Conservation (phyloP, 2,888 invertebrate species). For the Petrolisthes manimaculis region DNA sequence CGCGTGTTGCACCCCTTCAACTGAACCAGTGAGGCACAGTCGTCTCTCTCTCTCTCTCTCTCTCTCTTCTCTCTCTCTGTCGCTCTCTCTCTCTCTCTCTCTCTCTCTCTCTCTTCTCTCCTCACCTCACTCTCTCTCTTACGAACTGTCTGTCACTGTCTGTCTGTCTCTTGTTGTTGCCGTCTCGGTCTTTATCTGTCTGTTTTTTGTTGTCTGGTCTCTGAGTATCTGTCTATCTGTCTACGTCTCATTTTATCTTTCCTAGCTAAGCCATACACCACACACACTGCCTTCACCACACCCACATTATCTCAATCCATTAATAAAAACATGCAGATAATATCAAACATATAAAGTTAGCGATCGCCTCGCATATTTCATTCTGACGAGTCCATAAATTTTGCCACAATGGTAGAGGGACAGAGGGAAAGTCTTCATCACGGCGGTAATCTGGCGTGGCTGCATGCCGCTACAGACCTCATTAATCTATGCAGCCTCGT, state of each 20-base stretch:
- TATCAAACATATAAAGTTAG: constrained; percentile 33
- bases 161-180: background rate
- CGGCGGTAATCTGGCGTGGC: constrained; percentile 14
- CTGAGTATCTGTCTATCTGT: background rate
- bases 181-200: background rate
- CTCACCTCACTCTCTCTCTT: background rate
- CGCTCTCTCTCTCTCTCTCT: background rate
- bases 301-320: constrained; percentile 11
- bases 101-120: background rate
- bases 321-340: constrained; percentile 33
- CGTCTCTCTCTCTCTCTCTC: background rate
- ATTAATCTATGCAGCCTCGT: constrained; percentile 41
- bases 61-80: background rate
- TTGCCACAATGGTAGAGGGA: constrained; percentile 15
- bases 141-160: background rate
- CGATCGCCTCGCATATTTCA: constrained; percentile 25
- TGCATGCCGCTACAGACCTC: background rate
- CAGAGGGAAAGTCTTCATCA: constrained; percentile 35
- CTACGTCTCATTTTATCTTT: background rate
- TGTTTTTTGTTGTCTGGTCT: background rate
- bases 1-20: no score
- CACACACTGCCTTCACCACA: background rate
- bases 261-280: background rate
- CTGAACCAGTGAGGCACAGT: no score
- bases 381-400: constrained; percentile 34